phyloP scores from a whole-genome alignment of 2,113 vertebrate genomes.

The Terrapene triunguis region DNA sequence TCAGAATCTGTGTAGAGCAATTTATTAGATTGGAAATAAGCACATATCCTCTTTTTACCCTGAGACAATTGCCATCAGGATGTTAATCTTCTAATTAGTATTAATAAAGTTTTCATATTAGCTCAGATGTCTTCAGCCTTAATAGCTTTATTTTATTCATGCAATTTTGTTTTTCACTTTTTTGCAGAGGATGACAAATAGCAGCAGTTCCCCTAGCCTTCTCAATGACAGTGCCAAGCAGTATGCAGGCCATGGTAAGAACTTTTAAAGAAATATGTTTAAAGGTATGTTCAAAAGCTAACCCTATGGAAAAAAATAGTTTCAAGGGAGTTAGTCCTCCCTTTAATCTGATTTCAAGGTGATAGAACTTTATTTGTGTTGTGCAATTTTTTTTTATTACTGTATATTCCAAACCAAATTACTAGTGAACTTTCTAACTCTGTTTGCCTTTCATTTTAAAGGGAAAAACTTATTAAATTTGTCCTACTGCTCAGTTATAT shows the following conservation, averaged over 20 bases:
- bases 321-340: background rate
- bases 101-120: background rate
- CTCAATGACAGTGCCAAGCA: constrained; percentile 99
- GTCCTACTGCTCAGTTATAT: background rate
- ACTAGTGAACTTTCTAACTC: background rate
- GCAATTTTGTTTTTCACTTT: constrained; percentile 30
- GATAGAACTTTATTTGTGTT: background rate
- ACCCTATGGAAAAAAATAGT: background rate
- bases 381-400: background rate
- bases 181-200: constrained; percentile 95
- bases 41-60: background rate
- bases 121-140: background rate
- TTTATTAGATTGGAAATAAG: background rate
- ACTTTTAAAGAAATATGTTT: background rate
- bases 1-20: background rate
- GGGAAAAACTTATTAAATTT: background rate
- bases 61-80: background rate
- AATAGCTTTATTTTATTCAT: background rate
- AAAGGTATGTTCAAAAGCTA: background rate
- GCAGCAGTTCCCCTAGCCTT: constrained; percentile 98
- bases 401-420: background rate
- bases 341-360: background rate
- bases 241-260: constrained; percentile 93
- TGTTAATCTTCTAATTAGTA: background rate
- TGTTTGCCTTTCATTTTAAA: background rate